These are phyloP conservation scores for Psettodes erumei DNA, from an alignment of 2,113 vertebrate species.

Conservation along the genomic window DNA sequence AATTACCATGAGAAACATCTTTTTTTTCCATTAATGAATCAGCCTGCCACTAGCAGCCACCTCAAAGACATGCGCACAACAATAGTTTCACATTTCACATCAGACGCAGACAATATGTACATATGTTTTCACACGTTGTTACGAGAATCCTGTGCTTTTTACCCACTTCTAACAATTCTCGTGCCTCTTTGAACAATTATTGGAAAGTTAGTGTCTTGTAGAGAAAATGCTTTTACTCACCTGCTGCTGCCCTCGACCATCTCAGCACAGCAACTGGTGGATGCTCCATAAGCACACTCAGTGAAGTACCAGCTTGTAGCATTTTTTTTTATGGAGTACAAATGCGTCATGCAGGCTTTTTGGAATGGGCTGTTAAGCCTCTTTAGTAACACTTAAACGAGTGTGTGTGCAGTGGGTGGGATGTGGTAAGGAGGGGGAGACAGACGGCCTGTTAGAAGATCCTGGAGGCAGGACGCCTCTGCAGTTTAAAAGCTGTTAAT, in stretches of 20 bases:
- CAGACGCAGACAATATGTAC: neutral
- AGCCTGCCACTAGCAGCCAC: neutral
- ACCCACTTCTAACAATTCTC: constrained; percentile 2
- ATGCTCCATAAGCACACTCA: constrained; percentile 34
- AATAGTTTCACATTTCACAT: neutral
- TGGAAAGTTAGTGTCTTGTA: constrained; percentile 24
- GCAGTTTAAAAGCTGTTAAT: constrained; percentile 80
- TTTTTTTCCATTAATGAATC: constrained; percentile 28
- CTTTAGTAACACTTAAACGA: constrained; percentile 69
- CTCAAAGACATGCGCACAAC: constrained; percentile 11
- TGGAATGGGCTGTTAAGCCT: constrained; percentile 70
- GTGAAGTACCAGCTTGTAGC: constrained; percentile 43
- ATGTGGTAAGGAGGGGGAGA: constrained; percentile 51
- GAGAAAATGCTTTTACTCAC: constrained; percentile 58
- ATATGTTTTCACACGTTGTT: constrained; percentile 5
- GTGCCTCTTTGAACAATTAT: constrained; percentile 19
- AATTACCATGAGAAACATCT: neutral
- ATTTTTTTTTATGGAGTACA: constrained; percentile 49
- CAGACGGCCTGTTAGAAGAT: constrained; percentile 62
- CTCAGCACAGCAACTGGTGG: constrained; percentile 31
- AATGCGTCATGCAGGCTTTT: constrained; percentile 60
- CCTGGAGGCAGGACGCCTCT: constrained; percentile 66
- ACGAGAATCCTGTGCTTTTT: constrained; percentile 1
- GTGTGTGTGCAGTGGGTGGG: constrained; percentile 52
- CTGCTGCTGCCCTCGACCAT: constrained; percentile 39